phyloP scores from a whole-genome alignment of 2,797 vertebrate species.

The Pelodytes ibericus region DNA sequence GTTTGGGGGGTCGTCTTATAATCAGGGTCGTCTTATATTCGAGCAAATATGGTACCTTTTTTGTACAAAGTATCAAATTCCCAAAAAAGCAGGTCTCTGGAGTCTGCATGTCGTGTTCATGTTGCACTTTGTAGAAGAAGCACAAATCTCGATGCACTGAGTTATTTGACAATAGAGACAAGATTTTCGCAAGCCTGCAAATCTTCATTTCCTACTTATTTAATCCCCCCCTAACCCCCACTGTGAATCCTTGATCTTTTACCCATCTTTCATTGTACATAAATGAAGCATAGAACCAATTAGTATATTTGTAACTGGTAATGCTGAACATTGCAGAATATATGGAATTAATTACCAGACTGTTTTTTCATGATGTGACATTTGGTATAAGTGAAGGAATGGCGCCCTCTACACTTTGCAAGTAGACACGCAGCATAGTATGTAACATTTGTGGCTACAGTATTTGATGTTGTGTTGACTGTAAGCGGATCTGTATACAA shows the following conservation, averaged over 20 bases:
- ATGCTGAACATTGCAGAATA: conserved; percentile 16
- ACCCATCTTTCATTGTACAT: not conserved
- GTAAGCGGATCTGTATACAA: too few species aligned
- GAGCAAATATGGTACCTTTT: too few species aligned
- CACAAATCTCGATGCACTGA: not conserved
- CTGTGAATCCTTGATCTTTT: not conserved
- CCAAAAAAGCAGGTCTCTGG: too few species aligned
- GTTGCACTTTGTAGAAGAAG: not conserved
- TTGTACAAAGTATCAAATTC: too few species aligned
- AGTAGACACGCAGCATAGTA: conserved; percentile 3
- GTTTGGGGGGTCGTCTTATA: too few species aligned
- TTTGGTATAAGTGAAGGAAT: conserved; percentile 10
- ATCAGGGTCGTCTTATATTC: too few species aligned
- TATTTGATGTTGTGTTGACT: too few species aligned
- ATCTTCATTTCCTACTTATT: not conserved
- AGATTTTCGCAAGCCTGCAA: not conserved
- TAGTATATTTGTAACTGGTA: not conserved
- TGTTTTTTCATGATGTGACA: not conserved
- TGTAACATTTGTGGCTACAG: not conserved
- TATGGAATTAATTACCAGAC: not conserved
- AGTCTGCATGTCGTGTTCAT: too few species aligned
- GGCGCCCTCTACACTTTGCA: conserved; percentile 42
- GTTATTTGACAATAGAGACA: not conserved
- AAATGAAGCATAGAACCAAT: conserved; percentile 2
- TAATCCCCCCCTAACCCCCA: not conserved